Evolutionary conservation across 2,113 vertebrate genomes (phyloP).

Genomic region (Rhea americana): DNA sequence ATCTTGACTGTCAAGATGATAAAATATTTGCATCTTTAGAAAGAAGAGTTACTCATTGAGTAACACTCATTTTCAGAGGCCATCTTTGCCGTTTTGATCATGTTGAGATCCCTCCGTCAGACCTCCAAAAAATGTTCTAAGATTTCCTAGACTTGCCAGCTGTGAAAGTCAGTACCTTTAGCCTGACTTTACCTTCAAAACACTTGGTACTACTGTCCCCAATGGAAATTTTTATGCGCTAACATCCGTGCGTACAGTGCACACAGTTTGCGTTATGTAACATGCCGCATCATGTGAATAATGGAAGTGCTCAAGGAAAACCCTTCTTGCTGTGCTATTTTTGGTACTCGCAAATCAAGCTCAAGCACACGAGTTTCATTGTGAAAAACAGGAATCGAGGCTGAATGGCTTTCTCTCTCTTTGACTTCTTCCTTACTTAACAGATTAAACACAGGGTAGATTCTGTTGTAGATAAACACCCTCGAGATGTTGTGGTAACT

Average conservation of each 20-base stretch:
- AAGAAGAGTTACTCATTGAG: not conserved
- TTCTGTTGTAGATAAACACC: slow-evolving; percentile 24
- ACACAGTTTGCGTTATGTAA: slow-evolving; percentile 38
- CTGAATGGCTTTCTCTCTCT: slow-evolving; percentile 26
- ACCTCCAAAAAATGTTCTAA: not conserved
- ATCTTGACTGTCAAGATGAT: not conserved
- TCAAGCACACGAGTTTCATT: slow-evolving; percentile 44
- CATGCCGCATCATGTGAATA: slow-evolving; percentile 66
- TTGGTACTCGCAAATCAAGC: not conserved
- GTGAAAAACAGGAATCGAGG: slow-evolving; percentile 43
- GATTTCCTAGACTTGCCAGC: not conserved
- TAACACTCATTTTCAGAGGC: not conserved
- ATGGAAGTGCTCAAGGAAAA: slow-evolving; percentile 69
- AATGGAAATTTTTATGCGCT: not conserved
- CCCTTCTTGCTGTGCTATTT: slow-evolving; percentile 64
- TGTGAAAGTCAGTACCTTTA: not conserved
- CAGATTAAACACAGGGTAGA: not conserved
- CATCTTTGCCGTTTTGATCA: not conserved
- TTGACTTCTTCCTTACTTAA: slow-evolving; percentile 12
- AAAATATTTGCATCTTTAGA: not conserved
- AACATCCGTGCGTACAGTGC: not conserved
- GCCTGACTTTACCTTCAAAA: slow-evolving; percentile 26
- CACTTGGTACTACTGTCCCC: not conserved
- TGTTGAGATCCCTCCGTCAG: not conserved
- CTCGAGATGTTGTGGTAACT: not conserved